Base-by-base conservation (phyloP, 2,888 invertebrate genomes). In the Chaetoderma sp. region DNA sequence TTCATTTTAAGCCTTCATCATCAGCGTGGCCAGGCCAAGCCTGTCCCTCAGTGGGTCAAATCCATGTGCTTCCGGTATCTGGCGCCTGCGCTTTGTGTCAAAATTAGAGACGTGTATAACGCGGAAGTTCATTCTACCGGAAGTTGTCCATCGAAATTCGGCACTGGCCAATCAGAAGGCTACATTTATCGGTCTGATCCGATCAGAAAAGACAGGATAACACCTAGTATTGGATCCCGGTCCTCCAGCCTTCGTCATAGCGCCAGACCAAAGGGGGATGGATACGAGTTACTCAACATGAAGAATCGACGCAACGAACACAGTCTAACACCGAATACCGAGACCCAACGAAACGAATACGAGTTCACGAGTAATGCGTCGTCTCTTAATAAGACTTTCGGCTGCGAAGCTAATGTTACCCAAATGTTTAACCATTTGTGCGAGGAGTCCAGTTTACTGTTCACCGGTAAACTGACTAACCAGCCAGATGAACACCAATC, bases 1-100 rank as follows among this genome's bases (percentile, higher is more conserved):
- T 78, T 79, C 55, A 77, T 83, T 13, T 74, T 83, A 18, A 78
- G 81, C 63, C 74, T 83, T 13, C 82, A 83, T 59, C 83, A 83
- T 62, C 79, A 80, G 62, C 61, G 83, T 54, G 77, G 79, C 18
- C 68, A 74, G 63, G 76, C 79, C 0, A 59, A 64, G 18, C 63
- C 77, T 10, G 80, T 81, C 23, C 83, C 83, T 0, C 50, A 55
- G 2, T 75, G 78, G 72, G 50, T 83, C 33, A 73, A 76, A 32
- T 64, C 64, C 6, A 21, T 82, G n/a, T 72, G 77, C 16, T 76
- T 81, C 57, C 62, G 66, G 10, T 55, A 76, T 39, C 52, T 78
- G 4, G 75, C 76, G 3, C 78, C 72, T 0, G 39, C 60, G 18
- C 57, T 73, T 27, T 71, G 70, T 44, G 45, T 73, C 3, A 30